Percentiles rank a stretch among this genome's conserved stretches.
These are phyloP conservation scores for Neotoxoptera formosana DNA, from an alignment of 1,140 invertebrate species.

Conservation along the genomic window DNA sequence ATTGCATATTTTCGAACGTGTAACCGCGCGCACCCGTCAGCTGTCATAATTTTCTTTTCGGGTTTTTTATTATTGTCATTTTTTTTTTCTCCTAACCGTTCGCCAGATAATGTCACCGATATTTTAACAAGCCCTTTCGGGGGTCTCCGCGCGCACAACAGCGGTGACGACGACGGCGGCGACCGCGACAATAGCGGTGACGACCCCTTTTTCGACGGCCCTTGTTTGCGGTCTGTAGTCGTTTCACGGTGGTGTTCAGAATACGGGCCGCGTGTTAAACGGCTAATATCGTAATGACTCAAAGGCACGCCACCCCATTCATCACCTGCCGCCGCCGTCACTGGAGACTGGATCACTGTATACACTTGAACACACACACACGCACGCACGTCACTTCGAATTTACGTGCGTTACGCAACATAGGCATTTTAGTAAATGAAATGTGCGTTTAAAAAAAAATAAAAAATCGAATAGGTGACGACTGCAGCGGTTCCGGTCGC, in stretches of 20 bases:
- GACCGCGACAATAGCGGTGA: too few species aligned
- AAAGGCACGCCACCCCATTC: constrained; percentile 1
- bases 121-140: constrained; percentile 36
- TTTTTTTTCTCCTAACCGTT: constrained; percentile 7
- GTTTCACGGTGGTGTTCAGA: constrained; percentile 9
- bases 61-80: not conserved
- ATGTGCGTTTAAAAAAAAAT: not conserved
- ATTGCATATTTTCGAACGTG: not conserved
- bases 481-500: not conserved
- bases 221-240: constrained; percentile 13
- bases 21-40: constrained; percentile 14
- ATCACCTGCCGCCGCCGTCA: constrained; percentile 14
- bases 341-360: too few species aligned
- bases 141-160: not conserved
- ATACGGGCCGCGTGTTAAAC: constrained; percentile 1
- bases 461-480: not conserved
- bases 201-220: not conserved
- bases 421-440: not conserved
- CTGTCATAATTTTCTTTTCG: constrained; percentile 42
- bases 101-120: constrained; percentile 44
- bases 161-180: not conserved
- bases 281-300: constrained; percentile 14
- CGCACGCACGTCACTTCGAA: not conserved
- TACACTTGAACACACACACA: too few species aligned
- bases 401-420: not conserved